Base-by-base conservation (phyloP, 2,797 vertebrate genomes). In the Chelon labrosus region DNA sequence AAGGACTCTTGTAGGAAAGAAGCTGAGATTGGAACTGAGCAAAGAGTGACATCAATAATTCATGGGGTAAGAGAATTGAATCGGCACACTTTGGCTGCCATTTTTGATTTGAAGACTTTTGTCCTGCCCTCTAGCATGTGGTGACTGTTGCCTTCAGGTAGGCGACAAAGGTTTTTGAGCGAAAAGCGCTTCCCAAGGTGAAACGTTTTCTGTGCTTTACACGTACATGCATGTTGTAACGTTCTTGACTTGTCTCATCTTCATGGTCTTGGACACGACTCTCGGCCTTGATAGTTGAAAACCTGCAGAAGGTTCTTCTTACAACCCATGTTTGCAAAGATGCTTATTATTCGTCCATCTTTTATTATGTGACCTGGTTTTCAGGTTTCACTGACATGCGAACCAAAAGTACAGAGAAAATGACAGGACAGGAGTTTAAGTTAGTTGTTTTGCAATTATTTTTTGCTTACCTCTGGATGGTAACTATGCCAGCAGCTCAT, bases 31-130 rank as follows among this genome's bases (percentile, higher is more conserved):
- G 68, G 49, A 77, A 66, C 50, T 55, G 67, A 65, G 63, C 59
- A 63, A 78, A 76, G 63, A 78, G 64, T 52, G 55, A 35, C 76
- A 88, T 89, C 75, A 88, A 89, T 89, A 91, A 90, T 87, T 92
- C 68, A 90, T 90, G 66, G 65, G 50, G 20, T 51, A 19, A 25
- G 70, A 62, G 72, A 83, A 74, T 76, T 76, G 73, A 61, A 85
- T 81, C 67, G 73, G 65, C 47, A 42, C 47, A 42, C n/a, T 70
- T 58, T 42, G 74, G 77, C 73, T 68, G 53, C 47, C 69, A 35
- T 78, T 88, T 85, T 53, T 70, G 59, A 68, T 83, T 72, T 58
- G 49, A 65, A 58, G 73, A 25, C 51, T 60, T 49, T 38, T 65
- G 41, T 59, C 49, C 27, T 54, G 75, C 70, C 50, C 56, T 75